These are phyloP conservation scores for Narcine bancroftii DNA, from an alignment of 2,113 vertebrate genomes.

Conservation along the genomic window DNA sequence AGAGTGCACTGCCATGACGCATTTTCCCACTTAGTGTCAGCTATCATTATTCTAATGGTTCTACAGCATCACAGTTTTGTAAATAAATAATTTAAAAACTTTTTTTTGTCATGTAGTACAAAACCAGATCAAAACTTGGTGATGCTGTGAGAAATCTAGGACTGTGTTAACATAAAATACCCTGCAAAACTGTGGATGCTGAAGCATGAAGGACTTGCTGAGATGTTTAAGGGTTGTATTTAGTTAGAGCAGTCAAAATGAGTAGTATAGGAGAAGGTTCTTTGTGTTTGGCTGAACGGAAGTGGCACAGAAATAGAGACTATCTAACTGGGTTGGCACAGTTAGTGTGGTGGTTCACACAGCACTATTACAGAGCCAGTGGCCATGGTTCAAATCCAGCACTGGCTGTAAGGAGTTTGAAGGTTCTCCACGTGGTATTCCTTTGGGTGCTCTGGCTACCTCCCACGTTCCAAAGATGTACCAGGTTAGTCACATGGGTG, in stretches of 20 bases:
- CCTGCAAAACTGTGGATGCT: neutral
- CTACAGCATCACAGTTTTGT: neutral
- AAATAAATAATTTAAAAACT: constrained; percentile 11
- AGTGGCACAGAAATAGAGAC: neutral
- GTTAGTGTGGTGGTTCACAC: too few species aligned
- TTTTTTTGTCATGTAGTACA: constrained; percentile 1
- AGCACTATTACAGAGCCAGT: too few species aligned
- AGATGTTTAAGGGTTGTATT: neutral
- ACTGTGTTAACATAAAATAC: neutral
- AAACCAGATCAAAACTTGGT: neutral
- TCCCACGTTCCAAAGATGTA: too few species aligned
- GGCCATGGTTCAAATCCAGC: too few species aligned
- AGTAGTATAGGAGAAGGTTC: neutral
- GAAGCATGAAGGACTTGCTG: neutral
- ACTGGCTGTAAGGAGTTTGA: too few species aligned
- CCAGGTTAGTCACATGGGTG: too few species aligned
- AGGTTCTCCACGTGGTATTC: too few species aligned
- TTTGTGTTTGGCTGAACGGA: neutral
- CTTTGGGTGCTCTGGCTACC: too few species aligned
- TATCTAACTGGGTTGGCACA: neutral
- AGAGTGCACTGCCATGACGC: neutral
- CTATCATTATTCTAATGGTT: constrained; percentile 11
- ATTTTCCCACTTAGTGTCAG: constrained; percentile 14
- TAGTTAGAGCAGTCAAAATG: neutral
- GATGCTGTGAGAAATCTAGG: neutral